Evolutionary conservation across 2,113 vertebrate genomes (phyloP).

Genomic region (Mugil cephalus): DNA sequence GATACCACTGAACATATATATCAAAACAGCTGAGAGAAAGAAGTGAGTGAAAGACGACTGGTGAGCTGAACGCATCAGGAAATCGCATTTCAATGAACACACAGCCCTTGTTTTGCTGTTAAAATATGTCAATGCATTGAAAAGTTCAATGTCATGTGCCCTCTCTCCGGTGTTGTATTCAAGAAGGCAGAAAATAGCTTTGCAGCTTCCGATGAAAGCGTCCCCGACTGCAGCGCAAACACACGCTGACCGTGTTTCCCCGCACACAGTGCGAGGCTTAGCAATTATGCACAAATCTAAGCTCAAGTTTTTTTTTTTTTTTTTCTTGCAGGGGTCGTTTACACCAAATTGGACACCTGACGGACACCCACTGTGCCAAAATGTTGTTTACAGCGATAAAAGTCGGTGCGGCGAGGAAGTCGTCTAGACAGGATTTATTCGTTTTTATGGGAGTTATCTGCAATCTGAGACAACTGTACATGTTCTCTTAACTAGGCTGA

Average conservation of each 20-base stretch:
- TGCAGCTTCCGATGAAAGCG: slow-evolving; percentile 18
- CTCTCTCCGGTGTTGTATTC: slow-evolving; percentile 12
- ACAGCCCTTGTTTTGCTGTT: background rate
- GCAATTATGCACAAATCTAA: slow-evolving; percentile 50
- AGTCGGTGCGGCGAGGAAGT: slow-evolving; percentile 3
- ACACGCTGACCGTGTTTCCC: background rate
- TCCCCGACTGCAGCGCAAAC: slow-evolving; percentile 3
- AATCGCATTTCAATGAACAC: background rate
- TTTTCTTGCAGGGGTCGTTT: slow-evolving; percentile 12
- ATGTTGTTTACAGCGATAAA: slow-evolving; percentile 27
- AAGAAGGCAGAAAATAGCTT: slow-evolving; percentile 25
- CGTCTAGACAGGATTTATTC: background rate
- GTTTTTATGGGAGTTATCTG: background rate
- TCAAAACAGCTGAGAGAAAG: slow-evolving; percentile 8
- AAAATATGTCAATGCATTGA: background rate
- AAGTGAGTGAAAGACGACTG: too few species aligned
- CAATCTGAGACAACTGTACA: background rate
- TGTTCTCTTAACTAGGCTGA: background rate
- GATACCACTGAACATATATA: slow-evolving; percentile 13
- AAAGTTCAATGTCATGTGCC: background rate
- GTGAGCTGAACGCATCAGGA: too few species aligned
- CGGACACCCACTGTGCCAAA: slow-evolving; percentile 28
- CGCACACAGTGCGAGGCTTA: slow-evolving; percentile 19
- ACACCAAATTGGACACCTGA: slow-evolving; percentile 40
- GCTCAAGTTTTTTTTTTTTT: slow-evolving; percentile 5